These are phyloP conservation scores for Orycteropus afer DNA, from an alignment of 2,113 vertebrate genomes.

Conservation along the genomic window DNA sequence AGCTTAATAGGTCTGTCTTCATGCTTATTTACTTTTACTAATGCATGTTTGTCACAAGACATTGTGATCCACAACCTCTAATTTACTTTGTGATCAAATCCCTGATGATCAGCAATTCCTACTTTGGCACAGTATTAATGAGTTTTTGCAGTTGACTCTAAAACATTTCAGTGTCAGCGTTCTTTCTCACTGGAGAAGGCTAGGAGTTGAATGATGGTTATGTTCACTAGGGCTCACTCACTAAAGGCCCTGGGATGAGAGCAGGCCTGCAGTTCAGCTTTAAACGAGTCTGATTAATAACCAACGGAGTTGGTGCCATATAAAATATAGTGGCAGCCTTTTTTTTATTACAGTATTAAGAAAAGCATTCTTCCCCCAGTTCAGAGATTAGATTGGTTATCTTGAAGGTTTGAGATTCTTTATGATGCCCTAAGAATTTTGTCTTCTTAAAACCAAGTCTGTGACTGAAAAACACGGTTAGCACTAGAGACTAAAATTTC, in stretches of 20 bases:
- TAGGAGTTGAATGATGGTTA: conserved; percentile 64
- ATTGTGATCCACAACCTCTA: conserved; percentile 50
- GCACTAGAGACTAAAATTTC: conserved; percentile 11
- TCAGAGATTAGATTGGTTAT: conserved; percentile 80
- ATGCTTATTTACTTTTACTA: conserved; percentile 60
- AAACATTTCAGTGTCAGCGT: conserved; percentile 61
- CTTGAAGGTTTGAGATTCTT: conserved; percentile 70
- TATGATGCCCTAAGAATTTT: conserved; percentile 72
- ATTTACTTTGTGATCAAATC: conserved; percentile 64
- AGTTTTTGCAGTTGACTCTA: conserved; percentile 50
- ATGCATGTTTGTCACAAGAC: conserved; percentile 60
- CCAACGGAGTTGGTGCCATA: conserved; percentile 66
- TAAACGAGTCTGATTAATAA: conserved; percentile 74
- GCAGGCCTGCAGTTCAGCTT: conserved; percentile 69
- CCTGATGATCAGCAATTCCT: conserved; percentile 65
- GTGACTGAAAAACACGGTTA: conserved; percentile 41
- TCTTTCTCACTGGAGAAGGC: conserved; percentile 62
- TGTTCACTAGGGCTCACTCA: conserved; percentile 51
- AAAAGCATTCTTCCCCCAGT: conserved; percentile 72
- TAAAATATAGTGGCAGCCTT: conserved; percentile 66
- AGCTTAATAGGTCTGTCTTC: conserved; percentile 55
- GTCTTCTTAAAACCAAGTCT: conserved; percentile 74
- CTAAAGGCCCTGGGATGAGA: conserved; percentile 44
- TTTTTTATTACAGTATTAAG: conserved; percentile 67
- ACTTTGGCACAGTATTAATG: conserved; percentile 72